Base-by-base conservation (phyloP, 1,140 invertebrate genomes). In the Pteromalus puparum region DNA sequence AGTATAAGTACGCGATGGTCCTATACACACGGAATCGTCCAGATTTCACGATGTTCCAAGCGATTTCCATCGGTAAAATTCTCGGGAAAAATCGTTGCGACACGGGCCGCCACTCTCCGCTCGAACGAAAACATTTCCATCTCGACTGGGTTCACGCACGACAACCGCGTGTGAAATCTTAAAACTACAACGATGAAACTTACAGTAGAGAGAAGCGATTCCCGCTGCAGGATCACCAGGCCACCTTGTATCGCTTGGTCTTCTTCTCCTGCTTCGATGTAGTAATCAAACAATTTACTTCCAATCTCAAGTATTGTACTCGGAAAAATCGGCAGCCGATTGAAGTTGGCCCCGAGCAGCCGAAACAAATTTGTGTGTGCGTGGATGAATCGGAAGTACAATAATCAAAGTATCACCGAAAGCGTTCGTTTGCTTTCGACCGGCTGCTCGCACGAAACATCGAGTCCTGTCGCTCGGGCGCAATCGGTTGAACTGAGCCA, bases 401-500 rank as follows among this genome's bases (percentile, higher is more conserved):
- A 18, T 53, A 48, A n/a, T 2, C 12, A 13, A 53, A n/a, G 18
- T 21, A 61, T 73, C 68, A 15, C 70, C 81, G 81, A n/a, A 21
- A 30, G 12, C 28, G 12, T 30, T 73, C 28, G 72, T 48, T 1
- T 75, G 30, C 30, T 75, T 74, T 53, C 72, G 81, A 21, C 72
- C 34, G 46, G 21, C 38, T 21, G 61, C 38, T n/a, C 53, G 10
- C 42, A 18, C 42, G 74, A 76, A 76, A 76, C 18, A 73, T 76
- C 21, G 10, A 74, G 75, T 83, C 46, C 75, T 53, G n/a, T 61
- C 75, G 74, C 42, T 70, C 28, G 26, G 42, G 21, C 38, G 38
- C 82, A 53, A 70, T 68, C 74, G 67, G 26, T 61, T 9, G n/a
- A 83, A 83, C 74, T 83, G 81, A 75, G 70, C 34, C 26, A 53